A percentile compares a stretch with the other conserved stretches of the same genome.
These are phyloP conservation scores for Ochropacha duplaris DNA, from an alignment of 2,888 invertebrate species.

Conservation along the genomic window DNA sequence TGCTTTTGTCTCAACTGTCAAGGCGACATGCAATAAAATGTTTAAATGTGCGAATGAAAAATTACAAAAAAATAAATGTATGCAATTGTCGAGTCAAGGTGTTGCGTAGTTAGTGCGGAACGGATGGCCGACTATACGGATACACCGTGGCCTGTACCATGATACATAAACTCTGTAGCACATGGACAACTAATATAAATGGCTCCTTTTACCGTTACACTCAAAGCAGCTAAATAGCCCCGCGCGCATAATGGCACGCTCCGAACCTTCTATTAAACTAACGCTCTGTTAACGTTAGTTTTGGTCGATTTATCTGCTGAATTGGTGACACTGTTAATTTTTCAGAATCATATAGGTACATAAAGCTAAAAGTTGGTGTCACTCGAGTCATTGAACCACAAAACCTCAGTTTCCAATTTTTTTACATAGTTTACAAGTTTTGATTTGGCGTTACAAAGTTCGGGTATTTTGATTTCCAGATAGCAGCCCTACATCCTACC, in stretches of 20 bases:
- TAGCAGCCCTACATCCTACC: neutral
- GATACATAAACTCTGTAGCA: conserved; percentile 46
- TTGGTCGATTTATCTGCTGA: conserved; percentile 47
- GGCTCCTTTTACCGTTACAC: conserved; percentile 69
- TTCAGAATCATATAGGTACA: conserved; percentile 5
- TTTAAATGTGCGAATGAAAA: neutral
- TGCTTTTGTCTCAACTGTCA: neutral
- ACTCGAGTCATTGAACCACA: neutral
- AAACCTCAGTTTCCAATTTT: neutral
- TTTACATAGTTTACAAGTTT: neutral
- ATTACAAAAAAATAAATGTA: neutral
- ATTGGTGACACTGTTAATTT: conserved; percentile 13
- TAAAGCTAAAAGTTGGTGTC: neutral
- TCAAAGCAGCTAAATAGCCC: conserved; percentile 60
- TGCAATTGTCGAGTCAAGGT: neutral
- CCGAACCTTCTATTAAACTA: conserved; percentile 48
- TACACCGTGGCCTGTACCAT: conserved; percentile 23
- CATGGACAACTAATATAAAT: conserved; percentile 62
- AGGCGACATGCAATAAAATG: neutral
- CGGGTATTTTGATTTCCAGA: no score
- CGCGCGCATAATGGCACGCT: conserved; percentile 61
- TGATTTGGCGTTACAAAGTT: neutral
- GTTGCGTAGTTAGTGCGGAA: conserved; percentile 38
- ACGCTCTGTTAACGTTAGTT: conserved; percentile 38
- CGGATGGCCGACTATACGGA: conserved; percentile 32